These are phyloP conservation scores for Alcis repandata DNA, from an alignment of 2,888 invertebrate genomes.

Conservation along the genomic window DNA sequence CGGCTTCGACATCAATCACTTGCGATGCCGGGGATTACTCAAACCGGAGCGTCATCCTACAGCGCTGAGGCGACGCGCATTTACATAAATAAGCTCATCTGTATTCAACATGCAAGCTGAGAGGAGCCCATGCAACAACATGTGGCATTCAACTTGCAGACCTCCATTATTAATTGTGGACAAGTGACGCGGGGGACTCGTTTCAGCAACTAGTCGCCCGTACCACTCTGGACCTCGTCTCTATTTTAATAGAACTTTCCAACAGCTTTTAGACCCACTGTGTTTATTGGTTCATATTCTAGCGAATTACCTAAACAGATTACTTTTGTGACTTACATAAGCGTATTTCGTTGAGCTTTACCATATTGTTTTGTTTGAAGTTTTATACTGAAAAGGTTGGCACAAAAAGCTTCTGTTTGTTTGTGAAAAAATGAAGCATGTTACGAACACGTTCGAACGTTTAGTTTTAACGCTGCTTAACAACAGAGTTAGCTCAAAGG, in stretches of 20 bases:
- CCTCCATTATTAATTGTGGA: constrained; percentile 84
- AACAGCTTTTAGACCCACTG: constrained; percentile 55
- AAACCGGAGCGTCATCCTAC: constrained; percentile 72
- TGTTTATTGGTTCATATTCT: constrained; percentile 66
- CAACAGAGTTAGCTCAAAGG: constrained; percentile 80
- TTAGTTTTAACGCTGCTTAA: constrained; percentile 79
- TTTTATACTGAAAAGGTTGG: constrained; percentile 48
- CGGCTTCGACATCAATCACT: constrained; percentile 79
- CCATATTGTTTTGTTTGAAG: constrained; percentile 40
- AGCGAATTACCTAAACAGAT: constrained; percentile 47
- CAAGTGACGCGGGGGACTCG: constrained; percentile 74
- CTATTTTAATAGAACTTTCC: constrained; percentile 71
- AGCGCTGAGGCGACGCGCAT: constrained; percentile 71
- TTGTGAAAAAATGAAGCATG: constrained; percentile 13
- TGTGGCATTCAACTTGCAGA: constrained; percentile 82
- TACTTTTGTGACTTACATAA: constrained; percentile 30
- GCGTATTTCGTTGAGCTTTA: constrained; percentile 25
- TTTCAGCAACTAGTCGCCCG: constrained; percentile 54
- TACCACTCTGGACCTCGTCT: constrained; percentile 60
- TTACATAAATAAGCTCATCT: constrained; percentile 85
- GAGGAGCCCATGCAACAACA: constrained; percentile 82
- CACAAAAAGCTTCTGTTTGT: constrained; percentile 39
- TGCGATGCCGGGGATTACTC: constrained; percentile 76
- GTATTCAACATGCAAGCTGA: constrained; percentile 79
- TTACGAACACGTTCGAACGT: constrained; percentile 36